phyloP scores from a whole-genome alignment of 2,113 vertebrate genomes.

The Saccopteryx leptura region DNA sequence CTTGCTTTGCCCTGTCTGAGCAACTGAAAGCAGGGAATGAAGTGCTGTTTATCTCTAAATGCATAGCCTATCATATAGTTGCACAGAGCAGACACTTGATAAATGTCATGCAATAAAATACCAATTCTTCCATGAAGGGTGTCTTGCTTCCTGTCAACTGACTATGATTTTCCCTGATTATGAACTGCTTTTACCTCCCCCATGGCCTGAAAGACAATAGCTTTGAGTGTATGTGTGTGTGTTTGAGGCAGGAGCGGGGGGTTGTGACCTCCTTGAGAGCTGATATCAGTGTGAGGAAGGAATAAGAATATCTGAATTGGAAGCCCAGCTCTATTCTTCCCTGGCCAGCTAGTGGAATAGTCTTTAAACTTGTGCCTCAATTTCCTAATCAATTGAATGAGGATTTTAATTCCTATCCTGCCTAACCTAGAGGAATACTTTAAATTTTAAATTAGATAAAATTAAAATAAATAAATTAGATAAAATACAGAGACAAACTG shows the following conservation, averaged over 20 bases:
- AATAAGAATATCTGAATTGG: not conserved
- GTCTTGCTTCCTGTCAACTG: not conserved
- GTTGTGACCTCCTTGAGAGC: not conserved
- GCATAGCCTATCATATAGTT: not conserved
- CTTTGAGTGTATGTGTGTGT: not conserved
- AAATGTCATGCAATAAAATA: constrained; percentile 39
- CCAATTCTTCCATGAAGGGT: not conserved
- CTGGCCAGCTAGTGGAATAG: not conserved
- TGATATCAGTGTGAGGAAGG: not conserved
- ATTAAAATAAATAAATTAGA: not conserved
- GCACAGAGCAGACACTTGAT: not conserved
- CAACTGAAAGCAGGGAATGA: not conserved
- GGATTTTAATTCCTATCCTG: not conserved
- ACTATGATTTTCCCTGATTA: not conserved
- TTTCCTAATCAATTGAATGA: not conserved
- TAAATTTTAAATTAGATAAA: not conserved
- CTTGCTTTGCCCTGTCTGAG: not conserved
- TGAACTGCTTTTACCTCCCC: not conserved
- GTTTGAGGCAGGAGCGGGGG: fast-evolving
- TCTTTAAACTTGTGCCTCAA: not conserved
- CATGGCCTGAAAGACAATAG: no score
- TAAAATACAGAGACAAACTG: not conserved
- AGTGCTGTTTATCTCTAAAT: not conserved
- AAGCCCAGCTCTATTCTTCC: not conserved
- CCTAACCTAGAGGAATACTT: not conserved